These are phyloP conservation scores for Apistogramma diplotaenia DNA, from an alignment of 2,113 vertebrate species.

Conservation along the genomic window DNA sequence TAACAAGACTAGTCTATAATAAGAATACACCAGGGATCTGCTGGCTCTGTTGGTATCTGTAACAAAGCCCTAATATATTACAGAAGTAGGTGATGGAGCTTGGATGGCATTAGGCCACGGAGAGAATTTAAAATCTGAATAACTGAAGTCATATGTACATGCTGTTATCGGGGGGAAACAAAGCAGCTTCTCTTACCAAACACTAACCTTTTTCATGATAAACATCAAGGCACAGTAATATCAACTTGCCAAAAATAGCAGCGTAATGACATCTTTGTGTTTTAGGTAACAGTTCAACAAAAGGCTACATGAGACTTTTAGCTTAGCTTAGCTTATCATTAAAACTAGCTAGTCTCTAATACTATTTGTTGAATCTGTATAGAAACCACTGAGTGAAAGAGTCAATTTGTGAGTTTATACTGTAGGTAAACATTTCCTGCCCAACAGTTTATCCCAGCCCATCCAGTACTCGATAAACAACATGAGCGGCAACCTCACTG, in stretches of 20 bases:
- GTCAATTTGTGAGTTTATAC: neutral
- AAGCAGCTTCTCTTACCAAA: neutral
- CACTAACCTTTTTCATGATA: neutral
- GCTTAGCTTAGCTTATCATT: neutral
- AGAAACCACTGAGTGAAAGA: neutral
- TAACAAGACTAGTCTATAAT: conserved; percentile 46
- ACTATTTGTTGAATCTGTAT: neutral
- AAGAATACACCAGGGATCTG: conserved; percentile 41
- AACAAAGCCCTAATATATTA: conserved; percentile 31
- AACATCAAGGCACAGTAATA: neutral
- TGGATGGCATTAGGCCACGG: neutral
- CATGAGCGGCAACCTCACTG: neutral
- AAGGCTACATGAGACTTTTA: neutral
- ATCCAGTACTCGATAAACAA: neutral
- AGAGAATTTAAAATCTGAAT: neutral
- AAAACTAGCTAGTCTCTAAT: neutral
- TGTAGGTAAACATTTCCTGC: neutral
- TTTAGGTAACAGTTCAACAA: neutral
- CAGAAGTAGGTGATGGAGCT: neutral
- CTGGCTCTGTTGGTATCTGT: conserved; percentile 25
- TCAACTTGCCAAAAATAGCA: neutral
- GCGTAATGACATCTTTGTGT: neutral
- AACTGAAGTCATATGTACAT: neutral
- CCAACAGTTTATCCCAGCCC: neutral
- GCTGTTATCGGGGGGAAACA: neutral